Evolutionary conservation across 2,797 vertebrate genomes (phyloP), one percentile per base, ranked within the genome.

Genomic region (Kryptopterus vitreolus): DNA sequence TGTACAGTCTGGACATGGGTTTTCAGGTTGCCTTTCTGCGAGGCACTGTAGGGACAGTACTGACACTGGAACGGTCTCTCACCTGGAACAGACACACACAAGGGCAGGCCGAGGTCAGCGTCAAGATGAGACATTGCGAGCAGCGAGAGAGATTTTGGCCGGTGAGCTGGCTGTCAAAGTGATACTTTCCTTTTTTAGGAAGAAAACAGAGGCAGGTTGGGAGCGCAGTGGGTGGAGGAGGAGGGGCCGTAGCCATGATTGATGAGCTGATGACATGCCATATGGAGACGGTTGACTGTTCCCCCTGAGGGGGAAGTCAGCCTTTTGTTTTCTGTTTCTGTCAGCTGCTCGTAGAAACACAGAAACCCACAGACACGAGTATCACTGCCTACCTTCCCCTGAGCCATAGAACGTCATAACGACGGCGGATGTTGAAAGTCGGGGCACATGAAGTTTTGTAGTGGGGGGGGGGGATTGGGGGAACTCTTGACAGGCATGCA

Each of bases 21-120:
- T 87, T 94, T 94, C 94, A 96, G 89, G 94, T 95, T 93, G 93
- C 95, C 94, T 96, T 96, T 91, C 93, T 93, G 86, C 94, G 91
- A 91, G 95, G 96, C 93, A 95, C 95, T 91, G 93, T 95, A 90
- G 93, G 95, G 85, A 91, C 88, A 80, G 94, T 95, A 90, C 93
- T 95, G 85, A 91, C 88, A 80, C 94, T 86, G 85, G 94, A 90
- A 89, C 86, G 95, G 92, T 95, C 96, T 94, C 92, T 96, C 86
- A 92, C 95, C 97, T 99, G 93, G 78, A 86, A 61, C 87, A 92
- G 82, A 89, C 87, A 87, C 7, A 65, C 31, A 83, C 85, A 82
- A 86, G 80, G 77, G 82, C 85, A 86, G 85, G 69, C 79, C 43
- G 75, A 78, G 83, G 85, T 85, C 87, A 87, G 77, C 18, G 7